Percentiles rank a stretch among this genome's conserved stretches.
phyloP scores from a whole-genome alignment of 2,113 vertebrate genomes.

The Balaeniceps rex region DNA sequence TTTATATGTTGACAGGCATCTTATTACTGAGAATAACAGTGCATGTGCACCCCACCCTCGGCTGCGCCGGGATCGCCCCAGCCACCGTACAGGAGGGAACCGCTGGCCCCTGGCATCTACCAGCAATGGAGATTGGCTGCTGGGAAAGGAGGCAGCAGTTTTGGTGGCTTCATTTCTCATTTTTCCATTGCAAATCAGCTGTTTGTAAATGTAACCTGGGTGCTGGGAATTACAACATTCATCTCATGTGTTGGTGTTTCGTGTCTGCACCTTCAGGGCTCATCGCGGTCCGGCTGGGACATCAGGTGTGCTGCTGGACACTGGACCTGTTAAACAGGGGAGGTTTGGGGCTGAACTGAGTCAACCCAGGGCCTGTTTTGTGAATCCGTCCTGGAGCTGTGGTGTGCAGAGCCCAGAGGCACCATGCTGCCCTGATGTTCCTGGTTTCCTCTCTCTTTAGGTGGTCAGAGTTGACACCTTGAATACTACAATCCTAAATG shows the following conservation, averaged over 20 bases:
- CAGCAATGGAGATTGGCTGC: neutral
- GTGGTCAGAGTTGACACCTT: neutral
- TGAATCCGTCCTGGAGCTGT: neutral
- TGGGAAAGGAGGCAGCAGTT: neutral
- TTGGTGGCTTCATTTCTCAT: neutral
- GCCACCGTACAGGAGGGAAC: neutral
- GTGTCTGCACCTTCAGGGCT: accelerated
- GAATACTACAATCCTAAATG: neutral
- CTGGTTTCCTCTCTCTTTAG: neutral
- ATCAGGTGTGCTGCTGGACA: neutral
- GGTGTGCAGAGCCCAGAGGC: neutral
- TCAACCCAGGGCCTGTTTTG: neutral
- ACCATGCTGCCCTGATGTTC: accelerated
- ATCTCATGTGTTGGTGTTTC: accelerated
- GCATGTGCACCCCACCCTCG: accelerated
- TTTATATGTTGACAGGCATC: constrained; percentile 23
- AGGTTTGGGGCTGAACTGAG: neutral
- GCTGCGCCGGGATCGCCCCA: accelerated
- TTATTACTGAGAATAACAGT: neutral
- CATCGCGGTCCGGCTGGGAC: accelerated
- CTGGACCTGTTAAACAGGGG: accelerated
- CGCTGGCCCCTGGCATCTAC: neutral
- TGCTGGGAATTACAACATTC: accelerated
- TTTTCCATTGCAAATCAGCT: neutral
- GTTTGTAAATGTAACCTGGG: neutral